phyloP scores from a whole-genome alignment of 2,113 vertebrate genomes.

The Oceanites oceanicus region DNA sequence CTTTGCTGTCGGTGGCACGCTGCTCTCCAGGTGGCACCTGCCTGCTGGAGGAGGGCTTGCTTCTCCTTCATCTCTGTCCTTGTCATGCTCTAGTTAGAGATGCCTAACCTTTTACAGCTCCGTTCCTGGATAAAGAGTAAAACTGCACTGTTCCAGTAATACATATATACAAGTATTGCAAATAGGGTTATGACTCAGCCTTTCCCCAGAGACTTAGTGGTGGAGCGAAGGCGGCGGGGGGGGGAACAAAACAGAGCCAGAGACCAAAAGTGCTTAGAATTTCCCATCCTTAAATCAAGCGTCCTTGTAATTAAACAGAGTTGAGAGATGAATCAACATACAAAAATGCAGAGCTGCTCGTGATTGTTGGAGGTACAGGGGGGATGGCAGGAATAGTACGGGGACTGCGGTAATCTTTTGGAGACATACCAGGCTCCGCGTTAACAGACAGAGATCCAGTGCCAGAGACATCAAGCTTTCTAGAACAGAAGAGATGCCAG shows the following conservation, averaged over 20 bases:
- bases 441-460: slow-evolving; percentile 6
- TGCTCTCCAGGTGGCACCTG: background rate
- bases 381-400: background rate
- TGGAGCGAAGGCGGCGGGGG: background rate
- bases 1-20: background rate
- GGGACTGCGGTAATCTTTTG: slow-evolving; percentile 15
- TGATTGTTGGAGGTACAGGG: slow-evolving; percentile 21
- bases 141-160: background rate
- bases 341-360: slow-evolving; percentile 42
- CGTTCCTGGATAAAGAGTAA: slow-evolving; percentile 2
- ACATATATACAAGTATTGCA: background rate
- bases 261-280: slow-evolving; percentile 10
- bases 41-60: background rate
- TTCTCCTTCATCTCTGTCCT: background rate
- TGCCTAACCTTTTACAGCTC: slow-evolving; percentile 18
- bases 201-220: background rate
- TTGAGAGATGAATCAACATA: slow-evolving; percentile 31
- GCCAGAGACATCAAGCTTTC: slow-evolving; percentile 33
- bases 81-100: background rate
- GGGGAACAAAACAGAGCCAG: background rate
- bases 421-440: slow-evolving; percentile 10
- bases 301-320: background rate
- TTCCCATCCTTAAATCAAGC: background rate
- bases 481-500: slow-evolving; percentile 40
- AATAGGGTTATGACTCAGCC: slow-evolving; percentile 54